Percentiles rank a stretch among this genome's conserved stretches.
Conservation (phyloP, 2,113 vertebrate species). For the Hypanus sabinus region DNA sequence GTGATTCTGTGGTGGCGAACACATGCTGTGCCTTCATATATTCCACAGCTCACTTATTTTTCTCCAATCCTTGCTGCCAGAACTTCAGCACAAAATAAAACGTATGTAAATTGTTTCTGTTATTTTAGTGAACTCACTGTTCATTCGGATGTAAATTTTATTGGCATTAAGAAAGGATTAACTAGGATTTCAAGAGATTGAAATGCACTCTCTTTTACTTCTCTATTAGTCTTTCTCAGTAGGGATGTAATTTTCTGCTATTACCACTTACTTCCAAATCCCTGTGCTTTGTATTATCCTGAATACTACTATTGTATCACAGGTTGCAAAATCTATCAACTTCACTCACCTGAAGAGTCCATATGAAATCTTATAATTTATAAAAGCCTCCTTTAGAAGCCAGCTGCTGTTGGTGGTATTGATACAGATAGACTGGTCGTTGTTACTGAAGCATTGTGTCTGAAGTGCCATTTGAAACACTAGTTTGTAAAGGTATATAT, state of each 20-base stretch:
- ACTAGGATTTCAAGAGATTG: constrained; percentile 40
- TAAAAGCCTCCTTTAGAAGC: background rate
- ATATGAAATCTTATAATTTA: constrained; percentile 46
- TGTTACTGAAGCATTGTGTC: background rate
- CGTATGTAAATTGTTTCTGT: constrained; percentile 52
- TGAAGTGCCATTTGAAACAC: background rate
- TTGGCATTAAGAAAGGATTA: constrained; percentile 51
- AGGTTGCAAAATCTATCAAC: constrained; percentile 41
- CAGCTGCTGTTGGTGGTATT: background rate
- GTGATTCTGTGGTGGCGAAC: too few relatives aligned
- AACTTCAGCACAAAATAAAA: constrained; percentile 47
- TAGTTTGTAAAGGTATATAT: background rate
- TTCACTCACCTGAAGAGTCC: constrained; percentile 51
- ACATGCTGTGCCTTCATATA: too few relatives aligned
- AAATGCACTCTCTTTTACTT: constrained; percentile 37
- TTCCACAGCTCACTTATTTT: background rate
- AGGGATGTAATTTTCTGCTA: constrained; percentile 39
- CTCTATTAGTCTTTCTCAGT: constrained; percentile 42
- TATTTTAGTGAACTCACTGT: constrained; percentile 39
- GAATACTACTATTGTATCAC: constrained; percentile 56
- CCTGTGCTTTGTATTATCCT: constrained; percentile 42
- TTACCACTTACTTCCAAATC: constrained; percentile 46
- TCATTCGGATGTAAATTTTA: constrained; percentile 54
- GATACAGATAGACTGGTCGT: background rate
- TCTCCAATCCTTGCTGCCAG: rapidly evolving